Conservation (phyloP, 1,140 invertebrate species). For the Pygmarrhopalites habei region DNA sequence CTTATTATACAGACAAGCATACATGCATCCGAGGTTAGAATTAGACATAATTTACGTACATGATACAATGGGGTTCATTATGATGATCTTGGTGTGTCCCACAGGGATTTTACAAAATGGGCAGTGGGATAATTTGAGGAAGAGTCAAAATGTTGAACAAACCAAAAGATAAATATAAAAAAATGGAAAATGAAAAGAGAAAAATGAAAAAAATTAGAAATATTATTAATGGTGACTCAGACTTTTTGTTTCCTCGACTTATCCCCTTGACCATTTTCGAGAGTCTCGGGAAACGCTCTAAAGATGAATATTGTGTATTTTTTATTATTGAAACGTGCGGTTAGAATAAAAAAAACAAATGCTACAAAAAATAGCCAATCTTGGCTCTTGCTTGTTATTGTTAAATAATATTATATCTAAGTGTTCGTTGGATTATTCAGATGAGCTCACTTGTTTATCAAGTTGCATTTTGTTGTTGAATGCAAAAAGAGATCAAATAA, state of each 20-base stretch:
- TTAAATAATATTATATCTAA: conserved; percentile 39
- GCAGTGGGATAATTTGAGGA: too few species aligned
- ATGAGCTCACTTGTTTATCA: conserved; percentile 35
- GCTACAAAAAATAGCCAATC: conserved; percentile 19
- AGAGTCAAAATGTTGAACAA: too few species aligned
- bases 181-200: too few species aligned
- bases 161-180: too few species aligned
- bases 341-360: conserved; percentile 28
- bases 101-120: too few species aligned
- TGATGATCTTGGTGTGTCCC: neutral
- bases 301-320: conserved; percentile 38
- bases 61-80: conserved; percentile 29
- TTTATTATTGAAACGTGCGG: conserved; percentile 38
- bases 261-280: too few species aligned
- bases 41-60: conserved; percentile 23
- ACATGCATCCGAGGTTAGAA: conserved; percentile 18
- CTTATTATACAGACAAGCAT: conserved; percentile 10
- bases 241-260: too few species aligned
- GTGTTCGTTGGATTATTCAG: conserved; percentile 37
- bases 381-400: conserved; percentile 38
- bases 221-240: too few species aligned
- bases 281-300: conserved; percentile 18
- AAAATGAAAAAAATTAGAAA: too few species aligned
- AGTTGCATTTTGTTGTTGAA: conserved; percentile 38
- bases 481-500: conserved; percentile 34